phyloP scores from a whole-genome alignment of 2,113 vertebrate genomes.

The Micronisus gabar region DNA sequence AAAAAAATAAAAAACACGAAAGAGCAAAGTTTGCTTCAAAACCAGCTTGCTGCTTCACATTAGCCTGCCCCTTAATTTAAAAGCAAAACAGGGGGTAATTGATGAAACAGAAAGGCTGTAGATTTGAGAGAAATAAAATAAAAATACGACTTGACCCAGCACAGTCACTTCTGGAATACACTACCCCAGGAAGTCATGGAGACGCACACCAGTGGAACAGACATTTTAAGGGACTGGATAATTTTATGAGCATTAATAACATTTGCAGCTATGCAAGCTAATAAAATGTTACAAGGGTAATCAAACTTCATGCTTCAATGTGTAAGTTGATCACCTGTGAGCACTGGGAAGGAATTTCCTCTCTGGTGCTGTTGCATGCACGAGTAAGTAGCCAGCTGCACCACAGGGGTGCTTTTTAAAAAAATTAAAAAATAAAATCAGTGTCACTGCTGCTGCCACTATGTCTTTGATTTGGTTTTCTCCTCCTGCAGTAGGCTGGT shows the following conservation, averaged over 20 bases:
- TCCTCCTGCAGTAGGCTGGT: not conserved
- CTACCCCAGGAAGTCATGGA: slow-evolving; percentile 32
- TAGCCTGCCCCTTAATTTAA: not conserved
- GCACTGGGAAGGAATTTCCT: slow-evolving; percentile 55
- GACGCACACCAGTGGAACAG: slow-evolving; percentile 31
- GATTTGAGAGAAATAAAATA: slow-evolving; percentile 20
- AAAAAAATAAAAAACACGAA: not conserved
- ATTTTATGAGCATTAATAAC: slow-evolving; percentile 71
- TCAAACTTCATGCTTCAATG: slow-evolving; percentile 63
- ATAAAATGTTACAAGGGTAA: slow-evolving; percentile 65
- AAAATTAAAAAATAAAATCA: not conserved
- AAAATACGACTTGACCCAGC: not conserved
- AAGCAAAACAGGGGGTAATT: not conserved
- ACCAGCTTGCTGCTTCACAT: not conserved
- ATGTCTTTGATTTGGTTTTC: not conserved
- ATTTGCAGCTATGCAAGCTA: slow-evolving; percentile 67
- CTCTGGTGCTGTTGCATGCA: not conserved
- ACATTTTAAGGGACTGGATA: slow-evolving; percentile 59
- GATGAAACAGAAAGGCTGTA: not conserved
- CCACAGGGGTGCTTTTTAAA: not conserved
- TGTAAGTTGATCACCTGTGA: slow-evolving; percentile 64
- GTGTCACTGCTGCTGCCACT: not conserved
- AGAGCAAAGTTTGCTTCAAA: not conserved
- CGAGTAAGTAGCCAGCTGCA: slow-evolving; percentile 28
- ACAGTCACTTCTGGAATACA: slow-evolving; percentile 15